Base-by-base conservation (phyloP, 1,140 invertebrate species). In the Cotesia typhae region DNA sequence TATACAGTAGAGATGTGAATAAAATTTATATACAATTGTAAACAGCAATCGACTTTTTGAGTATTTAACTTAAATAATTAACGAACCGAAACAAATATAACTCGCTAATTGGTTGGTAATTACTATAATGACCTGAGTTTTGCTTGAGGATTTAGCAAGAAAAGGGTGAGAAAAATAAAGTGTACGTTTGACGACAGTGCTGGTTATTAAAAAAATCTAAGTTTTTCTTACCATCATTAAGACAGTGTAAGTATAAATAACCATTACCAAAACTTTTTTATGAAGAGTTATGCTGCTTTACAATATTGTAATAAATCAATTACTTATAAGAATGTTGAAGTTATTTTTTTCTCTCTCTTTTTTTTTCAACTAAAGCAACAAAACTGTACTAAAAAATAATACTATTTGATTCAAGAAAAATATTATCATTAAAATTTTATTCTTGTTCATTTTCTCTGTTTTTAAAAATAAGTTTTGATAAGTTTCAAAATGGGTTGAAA, bases 91-190 rank as follows among this genome's bases (percentile, higher is more conserved):
- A 82, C 76, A 80, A 81, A 82, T 78, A 76, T 75, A 80, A 83
- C 80, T 81, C 80, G 75, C 82, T 86, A 85, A 85, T 84, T 85
- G 84, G 80, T 77, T 78, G 78, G 79, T 82, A 84, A 84, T 84
- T 85, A 83, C 78, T 78, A 81, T 77, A 82, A 78, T 83, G 83
- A 83, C 82, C 83, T 57, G 76, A 74, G 78, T 37, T 74, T 74
- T 75, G 67, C 37, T 12, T 67, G 52, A 38, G 38, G 71, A 61
- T 20, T 61, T 53, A 61, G 20, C 57, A 57, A 61, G 36, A 14
- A 60, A 73, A 74, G 67, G 57, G 65, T 53, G 64, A 12, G 52
- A 66, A 53, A 74, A 64, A 61, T 55, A 72, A 57, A 57, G 65
- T 9, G 14, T 47, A 20, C 53, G 17, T 37, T 47, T 65, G 37